These are phyloP conservation scores for Tautogolabrus adspersus DNA, from an alignment of 2,113 vertebrate genomes.

Conservation along the genomic window DNA sequence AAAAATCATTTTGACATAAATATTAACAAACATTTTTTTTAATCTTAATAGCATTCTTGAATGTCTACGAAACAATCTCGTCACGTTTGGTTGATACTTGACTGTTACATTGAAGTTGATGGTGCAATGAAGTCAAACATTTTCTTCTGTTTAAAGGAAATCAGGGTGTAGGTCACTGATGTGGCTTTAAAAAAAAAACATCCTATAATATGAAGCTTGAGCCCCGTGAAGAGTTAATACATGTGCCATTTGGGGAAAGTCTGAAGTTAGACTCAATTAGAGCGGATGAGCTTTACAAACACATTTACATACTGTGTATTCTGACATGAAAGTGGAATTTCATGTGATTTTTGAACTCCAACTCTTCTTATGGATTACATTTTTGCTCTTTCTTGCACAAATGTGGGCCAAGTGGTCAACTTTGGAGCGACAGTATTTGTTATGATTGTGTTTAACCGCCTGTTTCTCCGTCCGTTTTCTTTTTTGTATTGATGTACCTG, in stretches of 20 bases:
- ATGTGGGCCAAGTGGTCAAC: conserved; percentile 28
- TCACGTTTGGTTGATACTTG: conserved; percentile 65
- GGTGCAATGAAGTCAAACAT: conserved; percentile 77
- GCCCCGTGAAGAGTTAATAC: conserved; percentile 32
- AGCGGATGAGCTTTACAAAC: too few relatives aligned
- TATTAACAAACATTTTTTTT: not conserved
- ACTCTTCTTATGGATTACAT: not conserved
- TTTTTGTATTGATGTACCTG: conserved; percentile 45
- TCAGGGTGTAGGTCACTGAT: conserved; percentile 55
- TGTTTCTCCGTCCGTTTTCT: conserved; percentile 53
- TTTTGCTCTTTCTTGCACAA: conserved; percentile 35
- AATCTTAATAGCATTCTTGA: conserved; percentile 29
- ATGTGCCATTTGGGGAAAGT: conserved; percentile 3
- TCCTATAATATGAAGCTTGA: conserved; percentile 20
- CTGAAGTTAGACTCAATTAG: not conserved
- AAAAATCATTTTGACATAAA: not conserved
- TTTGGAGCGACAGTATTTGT: conserved; percentile 54
- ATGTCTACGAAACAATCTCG: too few relatives aligned
- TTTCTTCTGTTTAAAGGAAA: conserved; percentile 45
- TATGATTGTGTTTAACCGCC: conserved; percentile 35
- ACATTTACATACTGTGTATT: not conserved
- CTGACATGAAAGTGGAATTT: not conserved
- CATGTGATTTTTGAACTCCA: not conserved
- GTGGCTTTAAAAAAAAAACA: conserved; percentile 6
- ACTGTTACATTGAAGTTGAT: conserved; percentile 68